Conservation (phyloP, 2,113 vertebrate genomes). For the Pipra filicauda region DNA sequence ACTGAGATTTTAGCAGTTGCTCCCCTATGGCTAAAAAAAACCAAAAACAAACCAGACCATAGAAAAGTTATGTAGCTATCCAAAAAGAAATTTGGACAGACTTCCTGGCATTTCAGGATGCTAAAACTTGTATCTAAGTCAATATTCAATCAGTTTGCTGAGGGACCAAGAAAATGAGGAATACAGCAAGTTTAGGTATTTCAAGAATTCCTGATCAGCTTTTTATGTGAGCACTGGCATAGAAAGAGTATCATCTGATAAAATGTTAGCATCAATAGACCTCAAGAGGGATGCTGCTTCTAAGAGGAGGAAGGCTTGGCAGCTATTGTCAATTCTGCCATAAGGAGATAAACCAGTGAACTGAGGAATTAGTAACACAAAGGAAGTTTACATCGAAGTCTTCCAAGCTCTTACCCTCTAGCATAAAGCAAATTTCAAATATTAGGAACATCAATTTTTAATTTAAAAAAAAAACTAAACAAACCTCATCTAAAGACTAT, state of each 20-base stretch:
- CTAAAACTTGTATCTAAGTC: not conserved
- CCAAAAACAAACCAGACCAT: not conserved
- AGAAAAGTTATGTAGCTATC: not conserved
- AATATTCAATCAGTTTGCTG: not conserved
- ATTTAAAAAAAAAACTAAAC: not conserved
- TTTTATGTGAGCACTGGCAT: not conserved
- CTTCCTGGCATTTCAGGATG: not conserved
- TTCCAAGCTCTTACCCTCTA: not conserved
- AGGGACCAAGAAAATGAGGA: not conserved
- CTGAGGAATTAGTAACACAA: not conserved
- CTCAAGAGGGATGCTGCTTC: not conserved
- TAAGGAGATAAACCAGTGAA: not conserved
- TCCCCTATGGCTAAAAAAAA: slow-evolving; percentile 78
- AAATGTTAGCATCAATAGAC: not conserved
- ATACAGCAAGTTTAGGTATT: not conserved
- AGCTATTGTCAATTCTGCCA: not conserved
- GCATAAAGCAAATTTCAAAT: not conserved
- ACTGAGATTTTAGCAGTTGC: slow-evolving; percentile 88
- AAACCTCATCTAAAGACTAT: not conserved
- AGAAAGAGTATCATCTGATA: not conserved
- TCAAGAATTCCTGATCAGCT: not conserved
- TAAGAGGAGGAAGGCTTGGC: not conserved
- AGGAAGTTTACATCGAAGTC: not conserved
- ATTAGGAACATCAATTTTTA: not conserved
- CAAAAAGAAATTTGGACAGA: not conserved